Evolutionary conservation across 2,113 vertebrate species (phyloP), one percentile per base, ranked within the genome.

Genomic region (rat (Rattus norvegicus)): DNA sequence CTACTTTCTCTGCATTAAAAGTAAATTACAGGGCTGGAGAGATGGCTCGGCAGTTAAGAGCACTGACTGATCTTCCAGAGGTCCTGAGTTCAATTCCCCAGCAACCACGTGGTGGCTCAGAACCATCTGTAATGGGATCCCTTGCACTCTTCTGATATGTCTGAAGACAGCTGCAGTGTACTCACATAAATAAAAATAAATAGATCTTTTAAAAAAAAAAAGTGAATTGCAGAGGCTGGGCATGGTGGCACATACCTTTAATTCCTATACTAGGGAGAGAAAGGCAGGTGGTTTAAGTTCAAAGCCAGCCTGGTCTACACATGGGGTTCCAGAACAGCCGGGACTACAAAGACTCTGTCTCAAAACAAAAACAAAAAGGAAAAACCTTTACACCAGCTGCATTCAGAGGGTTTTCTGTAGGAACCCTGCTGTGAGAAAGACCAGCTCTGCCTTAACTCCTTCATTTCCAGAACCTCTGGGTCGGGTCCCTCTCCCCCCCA

Each of bases 391-490:
- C 95, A 81, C 73, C 73, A 95, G 89, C 80, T 95, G 91, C 81
- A 47, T 47, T 73, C 81, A 95, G 84, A 93, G 85, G 13, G 72
- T 63, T 95, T 96, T 90, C 92, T 95, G 76, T n/a, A 83, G 91
- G 96, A 95, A 93, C 61, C 93, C 95, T 96, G 92, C 89, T 84
- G 86, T 95, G 95, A 97, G 43, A 97, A 97, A 97, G 88, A 97
- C 92, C 94, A 97, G 96, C 88, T 96, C 75, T 70, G 91, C 86
- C 95, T 96, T 97, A 95, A 39, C 20, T 39, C 88, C 94, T 87
- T 96, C 47, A 97, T 63, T 97, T 97, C 92, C 33, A 95, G 92
- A 97, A 94, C 94, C 93, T 91, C 96, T 96, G 85, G 89, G 28
- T 93, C 43, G 43, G 43, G 43, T 43, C 43, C 43, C 43, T 85